These are phyloP conservation scores for Progne subis DNA, from an alignment of 2,113 vertebrate species.

Conservation along the genomic window DNA sequence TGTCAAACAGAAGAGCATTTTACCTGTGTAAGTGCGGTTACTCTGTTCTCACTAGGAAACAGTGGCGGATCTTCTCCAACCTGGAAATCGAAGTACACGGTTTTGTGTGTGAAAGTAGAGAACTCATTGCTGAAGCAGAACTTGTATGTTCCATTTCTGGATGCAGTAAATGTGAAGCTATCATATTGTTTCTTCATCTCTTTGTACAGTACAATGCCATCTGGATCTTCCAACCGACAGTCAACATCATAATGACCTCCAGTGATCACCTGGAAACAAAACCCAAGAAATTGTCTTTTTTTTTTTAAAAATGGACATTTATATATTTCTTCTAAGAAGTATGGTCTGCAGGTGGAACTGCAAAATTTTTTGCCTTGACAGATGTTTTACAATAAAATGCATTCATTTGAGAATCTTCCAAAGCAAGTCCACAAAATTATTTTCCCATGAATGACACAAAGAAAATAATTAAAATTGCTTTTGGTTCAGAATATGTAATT, in stretches of 20 bases:
- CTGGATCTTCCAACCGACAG: conserved; percentile 92
- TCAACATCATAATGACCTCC: conserved; percentile 98
- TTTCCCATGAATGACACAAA: fast-evolving
- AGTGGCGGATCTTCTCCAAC: conserved; percentile 96
- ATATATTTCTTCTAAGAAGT: not conserved
- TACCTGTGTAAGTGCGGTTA: conserved; percentile 96
- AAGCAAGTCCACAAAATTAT: not conserved
- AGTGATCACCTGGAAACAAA: conserved; percentile 89
- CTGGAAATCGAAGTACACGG: conserved; percentile 97
- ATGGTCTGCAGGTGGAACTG: not conserved
- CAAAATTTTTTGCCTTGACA: not conserved
- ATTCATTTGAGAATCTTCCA: not conserved
- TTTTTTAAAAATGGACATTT: not conserved
- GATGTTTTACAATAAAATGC: not conserved
- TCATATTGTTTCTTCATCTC: conserved; percentile 99
- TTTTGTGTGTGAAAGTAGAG: conserved; percentile 99
- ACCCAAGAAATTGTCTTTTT: not conserved
- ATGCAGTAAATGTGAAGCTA: conserved; percentile 94
- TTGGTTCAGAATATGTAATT: not conserved
- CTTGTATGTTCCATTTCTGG: conserved; percentile 92
- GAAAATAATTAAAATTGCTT: not conserved
- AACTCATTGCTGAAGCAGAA: conserved; percentile 99
- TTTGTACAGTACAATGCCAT: conserved; percentile 90
- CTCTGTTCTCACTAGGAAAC: conserved; percentile 96
- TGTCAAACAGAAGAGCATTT: not conserved